Evolutionary conservation across 2,888 invertebrate species (phyloP).

Genomic region (Elegia similella): DNA sequence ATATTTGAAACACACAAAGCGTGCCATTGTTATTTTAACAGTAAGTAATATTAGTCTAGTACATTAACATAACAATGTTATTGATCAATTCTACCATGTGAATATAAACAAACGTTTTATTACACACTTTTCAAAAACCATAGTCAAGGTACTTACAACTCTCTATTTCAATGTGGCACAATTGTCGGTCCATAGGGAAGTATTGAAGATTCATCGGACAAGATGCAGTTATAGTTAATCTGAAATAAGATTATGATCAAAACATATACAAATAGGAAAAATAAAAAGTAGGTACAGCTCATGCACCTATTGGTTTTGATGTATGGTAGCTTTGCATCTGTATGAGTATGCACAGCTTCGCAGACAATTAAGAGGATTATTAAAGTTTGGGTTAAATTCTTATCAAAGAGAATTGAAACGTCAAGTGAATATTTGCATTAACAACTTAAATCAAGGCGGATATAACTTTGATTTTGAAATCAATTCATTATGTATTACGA

Average conservation of each 20-base stretch:
- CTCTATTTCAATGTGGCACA: slow-evolving; percentile 97
- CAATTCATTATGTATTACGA: no score
- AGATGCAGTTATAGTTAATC: slow-evolving; percentile 96
- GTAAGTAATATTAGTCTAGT: slow-evolving; percentile 5
- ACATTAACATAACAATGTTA: slow-evolving; percentile 1
- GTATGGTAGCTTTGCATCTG: no score
- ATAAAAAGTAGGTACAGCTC: background rate
- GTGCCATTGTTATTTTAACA: slow-evolving; percentile 30
- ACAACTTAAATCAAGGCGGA: no score
- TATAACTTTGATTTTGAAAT: no score
- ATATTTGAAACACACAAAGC: slow-evolving; percentile 32
- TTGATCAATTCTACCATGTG: slow-evolving; percentile 9
- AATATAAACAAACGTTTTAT: slow-evolving; percentile 7
- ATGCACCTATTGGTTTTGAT: no score
- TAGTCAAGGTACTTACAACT: slow-evolving; percentile 93
- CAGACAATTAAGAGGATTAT: no score
- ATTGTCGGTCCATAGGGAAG: slow-evolving; percentile 97
- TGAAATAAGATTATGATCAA: slow-evolving; percentile 52
- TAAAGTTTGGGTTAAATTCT: no score
- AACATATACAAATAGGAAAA: background rate
- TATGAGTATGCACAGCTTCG: no score
- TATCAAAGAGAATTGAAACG: no score
- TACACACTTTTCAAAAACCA: slow-evolving; percentile 25
- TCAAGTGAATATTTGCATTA: no score
- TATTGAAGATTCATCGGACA: slow-evolving; percentile 98